Evolutionary conservation across 1,140 invertebrate species (phyloP), one percentile per base, ranked within the genome.

Genomic region (Eupeodes corollae): DNA sequence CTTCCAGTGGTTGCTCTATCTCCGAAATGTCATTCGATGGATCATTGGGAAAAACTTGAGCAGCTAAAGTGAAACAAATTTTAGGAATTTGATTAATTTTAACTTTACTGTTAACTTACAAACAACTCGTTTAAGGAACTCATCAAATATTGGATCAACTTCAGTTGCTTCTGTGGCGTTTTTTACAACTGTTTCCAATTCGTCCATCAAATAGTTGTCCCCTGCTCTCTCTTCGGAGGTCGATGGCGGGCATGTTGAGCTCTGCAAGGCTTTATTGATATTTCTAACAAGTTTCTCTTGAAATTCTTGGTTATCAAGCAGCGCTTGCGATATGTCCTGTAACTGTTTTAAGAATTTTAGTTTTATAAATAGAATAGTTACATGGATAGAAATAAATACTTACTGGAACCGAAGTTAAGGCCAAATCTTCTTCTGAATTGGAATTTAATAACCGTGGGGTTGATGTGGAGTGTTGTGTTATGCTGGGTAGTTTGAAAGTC

Each of bases 91-190:
- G n/a, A 12, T 13, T 1, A 12, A 35, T 13, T 16, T 11, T 15
- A 21, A 1, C 3, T 10, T 11, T 26, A 38, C 26, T 26, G 34
- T n/a, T 18, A 11, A 46, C 21, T 46, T 47, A 15, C 45, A 30
- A 21, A 67, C 58, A n/a, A 67, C 63, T 30, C 64, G 60, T 19
- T 64, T 48, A 19, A 67, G 47, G 8, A 67, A 52, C 19, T 52
- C 56, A 50, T 67, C 64, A 44, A 67, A 67, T 8, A 53, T 55
- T 21, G 63, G 63, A 53, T 67, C 64, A 40, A 57, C 61, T 41
- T 67, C 63, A 3, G 63, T 67, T 5, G 58, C 61, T 41, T 64
- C 58, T 18, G 67, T 32, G 42, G 67, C 63, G 32, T 64, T 63
- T 35, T 56, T 55, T 0, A 67, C 57, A 44, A 67, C 46, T 32